These are phyloP conservation scores for Psittacara wagleri DNA, from an alignment of 2,113 vertebrate species.

Conservation along the genomic window DNA sequence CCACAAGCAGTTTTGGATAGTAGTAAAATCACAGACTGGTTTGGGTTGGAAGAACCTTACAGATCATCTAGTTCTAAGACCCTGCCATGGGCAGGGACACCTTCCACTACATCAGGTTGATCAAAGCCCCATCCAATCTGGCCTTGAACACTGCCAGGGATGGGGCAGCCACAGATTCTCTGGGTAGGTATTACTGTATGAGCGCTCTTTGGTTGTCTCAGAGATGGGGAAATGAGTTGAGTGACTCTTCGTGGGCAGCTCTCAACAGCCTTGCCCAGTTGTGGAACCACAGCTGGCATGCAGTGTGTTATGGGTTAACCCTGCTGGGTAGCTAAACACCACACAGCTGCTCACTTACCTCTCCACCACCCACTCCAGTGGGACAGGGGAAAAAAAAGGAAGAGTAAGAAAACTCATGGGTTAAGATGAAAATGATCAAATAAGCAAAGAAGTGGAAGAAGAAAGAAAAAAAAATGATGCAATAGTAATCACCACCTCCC, in stretches of 20 bases:
- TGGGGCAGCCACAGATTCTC: background rate
- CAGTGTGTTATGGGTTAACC: background rate
- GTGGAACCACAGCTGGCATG: background rate
- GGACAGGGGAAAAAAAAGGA: background rate
- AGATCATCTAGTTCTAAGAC: background rate
- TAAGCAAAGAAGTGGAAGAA: background rate
- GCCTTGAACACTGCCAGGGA: background rate
- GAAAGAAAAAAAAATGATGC: background rate
- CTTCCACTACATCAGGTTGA: background rate
- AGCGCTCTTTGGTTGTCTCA: background rate
- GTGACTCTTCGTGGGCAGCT: background rate
- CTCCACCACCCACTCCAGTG: rapidly evolving
- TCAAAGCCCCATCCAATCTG: background rate
- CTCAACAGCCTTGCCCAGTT: background rate
- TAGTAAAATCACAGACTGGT: background rate
- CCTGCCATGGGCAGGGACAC: background rate
- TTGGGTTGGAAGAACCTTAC: background rate
- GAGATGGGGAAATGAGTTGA: background rate
- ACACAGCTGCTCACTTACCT: background rate
- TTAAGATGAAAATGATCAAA: background rate
- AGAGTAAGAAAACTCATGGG: background rate
- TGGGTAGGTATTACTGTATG: background rate
- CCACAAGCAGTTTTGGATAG: background rate
- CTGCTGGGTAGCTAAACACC: background rate
- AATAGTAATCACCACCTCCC: background rate